A percentile compares a stretch with the other conserved stretches of the same genome.
These are phyloP conservation scores for Formicarius rufipectus DNA, from an alignment of 2,113 vertebrate genomes.

Conservation along the genomic window DNA sequence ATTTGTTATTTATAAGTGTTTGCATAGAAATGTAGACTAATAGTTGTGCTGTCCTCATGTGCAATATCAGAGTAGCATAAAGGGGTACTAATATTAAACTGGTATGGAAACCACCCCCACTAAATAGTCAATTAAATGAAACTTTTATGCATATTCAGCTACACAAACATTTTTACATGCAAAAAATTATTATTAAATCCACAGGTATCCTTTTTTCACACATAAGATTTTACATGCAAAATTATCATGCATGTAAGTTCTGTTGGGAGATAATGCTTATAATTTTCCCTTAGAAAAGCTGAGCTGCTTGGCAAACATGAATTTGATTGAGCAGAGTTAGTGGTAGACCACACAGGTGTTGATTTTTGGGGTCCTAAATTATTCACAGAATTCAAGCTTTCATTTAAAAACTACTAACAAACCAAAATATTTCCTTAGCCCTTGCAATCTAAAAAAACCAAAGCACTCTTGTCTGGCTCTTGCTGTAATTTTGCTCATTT, in stretches of 20 bases:
- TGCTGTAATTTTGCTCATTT: rapidly evolving
- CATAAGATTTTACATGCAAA: background rate
- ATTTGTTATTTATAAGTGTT: background rate
- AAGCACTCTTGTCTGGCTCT: background rate
- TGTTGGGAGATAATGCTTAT: background rate
- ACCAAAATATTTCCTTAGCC: background rate
- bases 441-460: background rate
- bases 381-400: background rate
- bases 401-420: background rate
- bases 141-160: background rate
- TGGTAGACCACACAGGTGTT: background rate
- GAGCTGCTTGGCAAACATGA: background rate
- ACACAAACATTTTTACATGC: background rate
- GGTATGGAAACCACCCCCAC: background rate
- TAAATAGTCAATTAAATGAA: background rate
- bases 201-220: background rate
- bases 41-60: background rate
- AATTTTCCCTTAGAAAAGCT: background rate
- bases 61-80: background rate
- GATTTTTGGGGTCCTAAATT: background rate
- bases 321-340: background rate
- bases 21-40: background rate
- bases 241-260: background rate
- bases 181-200: background rate
- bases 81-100: background rate